These are phyloP conservation scores for Tadarida brasiliensis DNA, from an alignment of 2,797 vertebrate genomes.

Conservation along the genomic window DNA sequence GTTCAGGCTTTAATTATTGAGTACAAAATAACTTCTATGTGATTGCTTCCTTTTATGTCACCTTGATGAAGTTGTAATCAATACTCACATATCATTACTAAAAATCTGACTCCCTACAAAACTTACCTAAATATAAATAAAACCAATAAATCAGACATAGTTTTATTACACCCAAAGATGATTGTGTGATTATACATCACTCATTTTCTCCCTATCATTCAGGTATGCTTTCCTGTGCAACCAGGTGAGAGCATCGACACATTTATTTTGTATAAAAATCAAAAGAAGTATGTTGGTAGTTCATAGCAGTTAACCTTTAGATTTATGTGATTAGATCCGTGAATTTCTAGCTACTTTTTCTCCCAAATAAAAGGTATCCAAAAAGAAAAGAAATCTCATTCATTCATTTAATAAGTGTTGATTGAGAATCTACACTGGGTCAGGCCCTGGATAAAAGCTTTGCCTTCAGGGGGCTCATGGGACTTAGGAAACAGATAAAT, in stretches of 20 bases:
- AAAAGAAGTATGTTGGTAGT: background rate
- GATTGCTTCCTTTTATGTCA: background rate
- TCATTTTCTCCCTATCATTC: background rate
- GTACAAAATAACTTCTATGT: background rate
- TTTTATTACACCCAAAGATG: background rate
- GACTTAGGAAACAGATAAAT: background rate
- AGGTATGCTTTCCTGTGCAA: background rate
- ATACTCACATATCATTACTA: background rate
- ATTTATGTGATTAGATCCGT: background rate
- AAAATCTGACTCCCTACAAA: conserved; percentile 21
- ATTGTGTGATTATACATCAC: background rate
- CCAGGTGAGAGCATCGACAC: background rate
- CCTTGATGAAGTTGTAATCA: background rate
- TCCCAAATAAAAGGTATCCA: background rate
- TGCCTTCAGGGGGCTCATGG: background rate
- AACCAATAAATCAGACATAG: background rate
- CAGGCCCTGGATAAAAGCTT: background rate
- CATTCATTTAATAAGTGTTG: background rate
- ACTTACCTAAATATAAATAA: background rate
- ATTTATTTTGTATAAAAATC: background rate
- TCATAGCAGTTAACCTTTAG: background rate
- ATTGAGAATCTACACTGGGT: background rate
- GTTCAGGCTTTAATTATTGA: background rate
- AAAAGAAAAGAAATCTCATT: background rate
- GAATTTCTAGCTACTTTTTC: background rate